These are phyloP conservation scores for Flexamia atlantica DNA, from an alignment of 2,888 invertebrate genomes.

Conservation along the genomic window DNA sequence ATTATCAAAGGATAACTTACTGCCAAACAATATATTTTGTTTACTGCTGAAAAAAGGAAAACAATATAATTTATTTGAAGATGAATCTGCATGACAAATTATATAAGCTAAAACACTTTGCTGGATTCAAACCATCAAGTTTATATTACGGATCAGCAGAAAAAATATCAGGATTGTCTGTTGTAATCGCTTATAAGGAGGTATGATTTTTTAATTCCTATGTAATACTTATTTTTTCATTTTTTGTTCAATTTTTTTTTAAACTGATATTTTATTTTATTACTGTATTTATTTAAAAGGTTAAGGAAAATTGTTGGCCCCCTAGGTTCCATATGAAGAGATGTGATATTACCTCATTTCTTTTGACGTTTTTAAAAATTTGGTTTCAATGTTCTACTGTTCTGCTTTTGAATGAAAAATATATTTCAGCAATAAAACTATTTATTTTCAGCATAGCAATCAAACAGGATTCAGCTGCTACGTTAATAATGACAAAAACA, in stretches of 20 bases:
- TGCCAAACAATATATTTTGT: not conserved
- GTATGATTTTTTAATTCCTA: too few species aligned
- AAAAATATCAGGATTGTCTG: not conserved
- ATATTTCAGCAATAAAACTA: too few species aligned
- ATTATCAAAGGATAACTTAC: not conserved
- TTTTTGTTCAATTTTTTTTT: too few species aligned
- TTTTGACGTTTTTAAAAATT: too few species aligned
- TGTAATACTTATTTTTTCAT: too few species aligned
- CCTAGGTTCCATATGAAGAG: too few species aligned
- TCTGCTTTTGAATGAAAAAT: too few species aligned
- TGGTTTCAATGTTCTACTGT: too few species aligned
- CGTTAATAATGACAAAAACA: not conserved
- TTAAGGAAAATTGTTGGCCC: too few species aligned
- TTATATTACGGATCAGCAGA: not conserved
- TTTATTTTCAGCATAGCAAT: constrained; percentile 18
- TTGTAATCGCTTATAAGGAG: not conserved
- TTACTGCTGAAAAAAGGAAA: not conserved
- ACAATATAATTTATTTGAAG: not conserved
- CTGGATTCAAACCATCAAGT: constrained; percentile 30
- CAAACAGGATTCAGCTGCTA: constrained; percentile 20
- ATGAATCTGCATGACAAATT: not conserved
- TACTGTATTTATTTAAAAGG: too few species aligned
- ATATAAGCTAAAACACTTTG: not conserved
- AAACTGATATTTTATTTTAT: too few species aligned
- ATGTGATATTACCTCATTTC: too few species aligned